phyloP scores from a whole-genome alignment of 1,140 invertebrate genomes.

The Babylonia areolata region DNA sequence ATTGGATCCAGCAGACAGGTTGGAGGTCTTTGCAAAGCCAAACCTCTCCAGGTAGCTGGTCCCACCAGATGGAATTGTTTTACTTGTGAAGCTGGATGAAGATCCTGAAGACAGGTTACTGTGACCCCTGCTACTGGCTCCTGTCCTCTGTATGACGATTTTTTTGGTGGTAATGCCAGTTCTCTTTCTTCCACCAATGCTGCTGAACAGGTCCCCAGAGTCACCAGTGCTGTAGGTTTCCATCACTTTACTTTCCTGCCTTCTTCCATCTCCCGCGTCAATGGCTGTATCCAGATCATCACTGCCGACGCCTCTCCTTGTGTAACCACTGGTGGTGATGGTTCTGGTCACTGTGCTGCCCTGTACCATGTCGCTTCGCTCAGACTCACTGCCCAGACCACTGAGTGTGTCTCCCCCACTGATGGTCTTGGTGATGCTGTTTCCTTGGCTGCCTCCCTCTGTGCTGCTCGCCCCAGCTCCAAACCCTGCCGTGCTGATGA shows the following conservation, averaged over 20 bases:
- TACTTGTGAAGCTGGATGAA: not conserved
- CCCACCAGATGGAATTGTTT: not conserved
- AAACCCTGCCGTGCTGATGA: no score
- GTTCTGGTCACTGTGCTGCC: not conserved
- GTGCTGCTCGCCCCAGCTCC: not conserved
- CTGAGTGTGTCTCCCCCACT: no score
- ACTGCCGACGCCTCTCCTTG: not conserved
- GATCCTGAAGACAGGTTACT: not conserved
- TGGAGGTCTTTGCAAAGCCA: conserved; percentile 18
- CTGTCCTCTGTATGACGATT: not conserved
- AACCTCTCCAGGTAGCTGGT: conserved; percentile 35
- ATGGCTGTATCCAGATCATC: not conserved
- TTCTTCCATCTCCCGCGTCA: not conserved
- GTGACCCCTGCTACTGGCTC: not conserved
- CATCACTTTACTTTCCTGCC: not conserved
- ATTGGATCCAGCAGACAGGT: not conserved
- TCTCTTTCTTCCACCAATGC: not conserved
- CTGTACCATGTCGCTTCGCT: not conserved
- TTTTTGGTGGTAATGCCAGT: not conserved
- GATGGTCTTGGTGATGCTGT: no score
- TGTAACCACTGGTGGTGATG: not conserved
- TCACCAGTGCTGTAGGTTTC: not conserved
- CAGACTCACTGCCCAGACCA: not conserved
- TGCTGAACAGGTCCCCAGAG: not conserved
- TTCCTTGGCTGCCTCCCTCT: not conserved